Evolutionary conservation across 2,888 invertebrate genomes (phyloP).

Genomic region (Geotrupes spiniger): DNA sequence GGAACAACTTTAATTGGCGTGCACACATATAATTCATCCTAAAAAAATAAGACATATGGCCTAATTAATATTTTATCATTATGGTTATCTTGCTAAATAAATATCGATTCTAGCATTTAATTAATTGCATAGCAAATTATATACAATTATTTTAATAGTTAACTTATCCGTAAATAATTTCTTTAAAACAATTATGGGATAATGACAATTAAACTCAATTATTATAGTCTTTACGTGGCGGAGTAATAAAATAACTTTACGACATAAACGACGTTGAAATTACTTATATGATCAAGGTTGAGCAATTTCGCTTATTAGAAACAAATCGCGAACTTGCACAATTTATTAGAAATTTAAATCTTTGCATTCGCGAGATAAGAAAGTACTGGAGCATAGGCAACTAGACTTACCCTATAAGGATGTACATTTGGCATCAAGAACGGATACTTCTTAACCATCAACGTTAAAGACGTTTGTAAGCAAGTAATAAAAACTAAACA

Average conservation of each 20-base stretch:
- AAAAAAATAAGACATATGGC: slow-evolving; percentile 37
- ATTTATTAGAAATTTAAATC: neutral
- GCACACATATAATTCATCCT: slow-evolving; percentile 91
- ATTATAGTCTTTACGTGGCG: no score
- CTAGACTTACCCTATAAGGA: slow-evolving; percentile 68
- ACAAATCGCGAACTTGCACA: no score
- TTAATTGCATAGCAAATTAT: slow-evolving; percentile 4
- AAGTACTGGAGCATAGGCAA: slow-evolving; percentile 10
- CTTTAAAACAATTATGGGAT: no score
- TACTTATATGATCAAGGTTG: no score
- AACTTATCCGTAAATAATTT: no score
- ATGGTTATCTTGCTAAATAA: neutral
- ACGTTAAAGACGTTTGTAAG: slow-evolving; percentile 19
- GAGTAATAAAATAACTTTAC: no score
- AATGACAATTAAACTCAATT: no score
- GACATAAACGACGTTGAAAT: no score
- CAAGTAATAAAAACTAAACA: slow-evolving; percentile 10
- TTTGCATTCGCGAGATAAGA: no score
- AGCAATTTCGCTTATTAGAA: no score
- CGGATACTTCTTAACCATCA: slow-evolving; percentile 58
- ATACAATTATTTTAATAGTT: no score
- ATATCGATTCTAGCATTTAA: no score
- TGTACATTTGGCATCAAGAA: slow-evolving; percentile 81
- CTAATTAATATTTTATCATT: neutral
- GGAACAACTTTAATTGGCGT: slow-evolving; percentile 83